Evolutionary conservation across 2,797 vertebrate genomes (phyloP).

Genomic region (Champsocephalus gunnari): DNA sequence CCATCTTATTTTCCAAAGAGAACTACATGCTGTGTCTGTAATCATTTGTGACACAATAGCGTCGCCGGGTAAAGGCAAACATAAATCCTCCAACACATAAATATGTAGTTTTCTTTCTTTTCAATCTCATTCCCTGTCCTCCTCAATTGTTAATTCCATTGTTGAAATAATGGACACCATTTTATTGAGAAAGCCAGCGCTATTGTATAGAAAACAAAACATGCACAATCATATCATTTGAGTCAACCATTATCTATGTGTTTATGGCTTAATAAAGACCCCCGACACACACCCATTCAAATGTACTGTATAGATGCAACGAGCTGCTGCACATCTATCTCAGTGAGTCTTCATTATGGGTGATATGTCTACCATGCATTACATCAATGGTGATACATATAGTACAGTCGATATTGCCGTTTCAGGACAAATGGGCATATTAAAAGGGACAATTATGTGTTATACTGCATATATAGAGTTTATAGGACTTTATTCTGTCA

Average conservation of each 20-base stretch:
- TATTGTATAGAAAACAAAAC: background rate
- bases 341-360: constrained; percentile 52
- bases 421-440: constrained; percentile 50
- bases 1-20: too few relatives aligned
- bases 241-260: constrained; percentile 12
- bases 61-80: too few relatives aligned
- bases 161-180: constrained; percentile 8
- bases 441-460: constrained; percentile 40
- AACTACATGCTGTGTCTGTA: too few relatives aligned
- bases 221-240: background rate
- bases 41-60: too few relatives aligned
- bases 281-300: constrained; percentile 7
- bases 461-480: constrained; percentile 31
- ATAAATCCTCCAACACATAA: too few relatives aligned
- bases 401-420: constrained; percentile 36
- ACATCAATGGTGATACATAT: constrained; percentile 66
- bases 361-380: constrained; percentile 48
- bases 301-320: constrained; percentile 5
- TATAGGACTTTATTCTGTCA: constrained; percentile 52
- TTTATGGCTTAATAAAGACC: constrained; percentile 35
- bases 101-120: too few relatives aligned
- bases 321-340: constrained; percentile 52
- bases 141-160: constrained; percentile 1
- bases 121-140: background rate
- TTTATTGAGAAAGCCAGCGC: background rate